These are phyloP conservation scores for Mastacembelus armatus DNA, from an alignment of 2,797 vertebrate species.

Conservation along the genomic window DNA sequence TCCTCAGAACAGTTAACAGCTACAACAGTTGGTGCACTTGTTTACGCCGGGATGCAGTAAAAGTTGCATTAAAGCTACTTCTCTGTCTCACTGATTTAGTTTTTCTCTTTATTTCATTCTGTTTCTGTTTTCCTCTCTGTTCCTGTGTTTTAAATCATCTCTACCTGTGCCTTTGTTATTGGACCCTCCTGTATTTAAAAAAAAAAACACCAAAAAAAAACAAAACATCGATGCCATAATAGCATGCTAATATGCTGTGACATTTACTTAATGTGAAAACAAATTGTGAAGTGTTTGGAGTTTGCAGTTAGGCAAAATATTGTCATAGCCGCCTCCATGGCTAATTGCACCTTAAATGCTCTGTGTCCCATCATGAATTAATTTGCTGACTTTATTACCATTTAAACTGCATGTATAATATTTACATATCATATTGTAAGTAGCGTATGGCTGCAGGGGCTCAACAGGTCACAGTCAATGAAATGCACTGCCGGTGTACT, in stretches of 20 bases:
- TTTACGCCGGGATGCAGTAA: slow-evolving; percentile 45
- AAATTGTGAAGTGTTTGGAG: slow-evolving; percentile 71
- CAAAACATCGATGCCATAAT: slow-evolving; percentile 42
- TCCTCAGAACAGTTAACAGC: slow-evolving; percentile 35
- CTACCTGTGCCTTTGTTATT: slow-evolving; percentile 28
- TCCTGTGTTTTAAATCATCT: background rate
- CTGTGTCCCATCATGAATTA: slow-evolving; percentile 69
- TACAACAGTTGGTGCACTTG: slow-evolving; percentile 60
- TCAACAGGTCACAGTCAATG: slow-evolving; percentile 63
- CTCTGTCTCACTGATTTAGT: slow-evolving; percentile 11
- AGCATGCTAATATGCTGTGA: slow-evolving; percentile 71
- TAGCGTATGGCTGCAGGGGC: slow-evolving; percentile 47
- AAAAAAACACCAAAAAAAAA: slow-evolving; percentile 28
- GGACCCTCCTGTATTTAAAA: slow-evolving; percentile 22
- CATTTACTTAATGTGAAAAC: slow-evolving; percentile 77
- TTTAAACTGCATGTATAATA: slow-evolving; percentile 68
- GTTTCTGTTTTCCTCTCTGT: background rate
- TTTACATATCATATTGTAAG: slow-evolving; percentile 65
- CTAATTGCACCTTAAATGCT: slow-evolving; percentile 80
- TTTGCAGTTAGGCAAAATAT: slow-evolving; percentile 67
- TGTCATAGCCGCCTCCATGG: slow-evolving; percentile 56
- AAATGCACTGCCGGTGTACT: slow-evolving; percentile 14
- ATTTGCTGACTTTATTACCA: slow-evolving; percentile 77
- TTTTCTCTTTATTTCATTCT: slow-evolving; percentile 9
- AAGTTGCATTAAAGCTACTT: slow-evolving; percentile 36